Evolutionary conservation across 64 coral and sea anemone species (phyloP), one percentile per base, ranked within the genome.

Genomic region (Porites australiensis): DNA sequence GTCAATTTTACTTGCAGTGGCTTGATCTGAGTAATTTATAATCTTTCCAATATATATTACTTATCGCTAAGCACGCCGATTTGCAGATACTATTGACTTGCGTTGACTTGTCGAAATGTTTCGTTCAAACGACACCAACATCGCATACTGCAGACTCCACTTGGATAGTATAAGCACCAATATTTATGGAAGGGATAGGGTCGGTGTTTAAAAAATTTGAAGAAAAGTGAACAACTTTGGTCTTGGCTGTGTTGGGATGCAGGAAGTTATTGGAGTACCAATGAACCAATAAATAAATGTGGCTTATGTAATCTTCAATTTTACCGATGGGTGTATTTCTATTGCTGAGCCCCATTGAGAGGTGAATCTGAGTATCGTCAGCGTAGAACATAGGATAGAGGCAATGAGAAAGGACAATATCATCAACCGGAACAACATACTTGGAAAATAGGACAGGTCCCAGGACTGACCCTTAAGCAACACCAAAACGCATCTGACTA

Each of bases 371-470:
- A 3, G 68, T 89, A 57, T 89, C 71, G 45, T 75, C 57, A 44
- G 87, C 87, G 59, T 88, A 88, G 44, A 76, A 43, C 15, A 37
- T 57, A n/a, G 19, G 74, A 64, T 14, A 58, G 58, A 88, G 87
- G 15, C 87, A 71, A 88, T 88, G 72, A 13, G 13, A 75, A 13
- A 16, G 12, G 50, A 76, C 45, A 27, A 77, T 88, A 61, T 88
- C 71, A 3, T 74, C 53, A 76, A 88, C 58, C 4, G 87, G 87
- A 58, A 57, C 69, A n/a, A 64, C 73, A 77, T 88, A 88, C 51
- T 75, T 60, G 14, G 87, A 88, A 4, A 75, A 88, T 27, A 76
- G 54, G 13, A 48, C 48, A 70, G 53, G 27, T 37, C 27, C 27
- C 27, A 37, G 27, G 27, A 37, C 27, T 37, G 27, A 37, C 27